phyloP scores from a whole-genome alignment of 2,113 vertebrate species.

The Pipa parva region DNA sequence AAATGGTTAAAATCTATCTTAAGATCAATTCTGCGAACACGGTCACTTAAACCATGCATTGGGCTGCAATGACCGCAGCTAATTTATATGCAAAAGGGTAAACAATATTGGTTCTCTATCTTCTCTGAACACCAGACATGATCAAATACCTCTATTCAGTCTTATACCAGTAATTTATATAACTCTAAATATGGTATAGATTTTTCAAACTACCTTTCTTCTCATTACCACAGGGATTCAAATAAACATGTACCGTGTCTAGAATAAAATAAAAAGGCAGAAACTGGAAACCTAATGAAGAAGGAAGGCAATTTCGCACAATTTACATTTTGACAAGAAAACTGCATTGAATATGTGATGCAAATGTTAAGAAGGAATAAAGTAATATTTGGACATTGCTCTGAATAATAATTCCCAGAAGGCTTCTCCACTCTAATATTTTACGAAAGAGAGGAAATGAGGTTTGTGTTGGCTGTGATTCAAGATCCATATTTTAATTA shows the following conservation, averaged over 20 bases:
- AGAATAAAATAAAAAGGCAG: neutral
- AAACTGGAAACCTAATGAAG: neutral
- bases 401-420: constrained; percentile 17
- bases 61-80: too few relatives aligned
- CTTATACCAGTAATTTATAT: too few relatives aligned
- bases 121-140: too few relatives aligned
- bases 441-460: constrained; percentile 31
- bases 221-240: neutral
- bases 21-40: too few relatives aligned
- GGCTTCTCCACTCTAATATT: constrained; percentile 23
- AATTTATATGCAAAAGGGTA: too few relatives aligned
- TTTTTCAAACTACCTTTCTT: neutral
- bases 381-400: constrained; percentile 30
- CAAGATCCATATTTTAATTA: constrained; percentile 16
- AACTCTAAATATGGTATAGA: too few relatives aligned
- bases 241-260: constrained; percentile 8
- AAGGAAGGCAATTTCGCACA: neutral
- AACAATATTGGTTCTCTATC: too few relatives aligned
- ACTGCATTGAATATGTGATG: constrained; percentile 1
- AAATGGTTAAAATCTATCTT: too few relatives aligned
- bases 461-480: constrained; percentile 30
- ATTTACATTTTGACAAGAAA: constrained; percentile 22
- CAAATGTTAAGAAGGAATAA: constrained; percentile 19
- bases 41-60: too few relatives aligned
- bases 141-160: too few relatives aligned